Percentiles rank a stretch among this genome's conserved stretches.
phyloP scores from a whole-genome alignment of 35 echinoderm and acorn worm species.

The Diadema setosum region DNA sequence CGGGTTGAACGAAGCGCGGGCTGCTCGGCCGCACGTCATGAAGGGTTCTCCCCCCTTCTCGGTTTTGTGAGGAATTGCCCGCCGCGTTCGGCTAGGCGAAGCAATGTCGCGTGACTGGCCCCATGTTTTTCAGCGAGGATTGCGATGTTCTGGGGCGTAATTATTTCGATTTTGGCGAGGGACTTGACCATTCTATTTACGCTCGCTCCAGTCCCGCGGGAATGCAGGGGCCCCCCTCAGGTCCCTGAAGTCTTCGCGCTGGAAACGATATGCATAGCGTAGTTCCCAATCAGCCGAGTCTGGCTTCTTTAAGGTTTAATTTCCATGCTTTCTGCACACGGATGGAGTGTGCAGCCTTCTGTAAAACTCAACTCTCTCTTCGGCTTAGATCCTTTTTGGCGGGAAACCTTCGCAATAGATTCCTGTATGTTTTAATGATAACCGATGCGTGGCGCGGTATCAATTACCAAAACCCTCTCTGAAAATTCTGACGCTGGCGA shows the following conservation, averaged over 20 bases:
- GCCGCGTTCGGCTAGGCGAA: neutral
- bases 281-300: neutral
- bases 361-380: neutral
- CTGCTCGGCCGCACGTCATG: neutral
- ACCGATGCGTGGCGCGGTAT: neutral
- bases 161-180: constrained; percentile 24
- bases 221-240: neutral
- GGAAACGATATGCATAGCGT: neutral
- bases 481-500: neutral
- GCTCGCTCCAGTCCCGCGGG: neutral
- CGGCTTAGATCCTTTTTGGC: neutral
- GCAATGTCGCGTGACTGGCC: neutral
- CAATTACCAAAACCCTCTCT: neutral
- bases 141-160: constrained; percentile 18
- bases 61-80: neutral
- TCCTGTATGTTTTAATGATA: constrained; percentile 3
- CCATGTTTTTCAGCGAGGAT: neutral
- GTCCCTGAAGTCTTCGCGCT: neutral
- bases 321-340: constrained; percentile 19
- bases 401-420: neutral
- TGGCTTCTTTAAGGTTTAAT: constrained; percentile 21
- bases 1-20: neutral
- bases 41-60: neutral
- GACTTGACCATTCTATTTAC: constrained; percentile 28
- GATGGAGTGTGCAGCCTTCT: neutral